Evolutionary conservation across 2,888 invertebrate species (phyloP), one percentile per base, ranked within the genome.

Genomic region (Belgica antarctica): DNA sequence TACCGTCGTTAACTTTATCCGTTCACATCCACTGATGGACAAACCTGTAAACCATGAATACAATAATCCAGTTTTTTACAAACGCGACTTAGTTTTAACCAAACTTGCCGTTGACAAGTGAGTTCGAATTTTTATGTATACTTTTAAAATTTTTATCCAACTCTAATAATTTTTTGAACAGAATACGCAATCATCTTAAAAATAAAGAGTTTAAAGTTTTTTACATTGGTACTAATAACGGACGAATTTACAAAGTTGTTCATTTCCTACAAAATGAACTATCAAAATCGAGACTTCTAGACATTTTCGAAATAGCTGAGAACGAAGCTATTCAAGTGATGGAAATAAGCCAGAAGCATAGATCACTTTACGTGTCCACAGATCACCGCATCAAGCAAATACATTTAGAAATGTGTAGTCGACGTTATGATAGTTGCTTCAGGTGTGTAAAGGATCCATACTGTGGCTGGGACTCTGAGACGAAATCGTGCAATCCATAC

Each of bases 21-120:
- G 94, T 75, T 92, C 94, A 34, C 98, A 98, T 81, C 96, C 98
- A 1, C 83, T 99, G 73, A 96, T 99, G 96, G 96, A 98, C 81
- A 92, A 92, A 57, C 94, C 96, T 2, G 94, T 98, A 63, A 89
- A 91, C 74, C 95, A 95, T 81, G 92, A 94, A 79, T 89, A 92
- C 77, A 93, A 93, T 76, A 92, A 92, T 78, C 96, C 96, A 0
- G 93, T 95, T 65, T 95, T 92, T 82, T 94, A 90, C 83, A 94
- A 94, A 79, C 84, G 95, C 69, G 95, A 96, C 80, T 83, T 94
- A 72, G 89, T 94, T 81, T 92, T 96, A 82, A 94, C 94, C 71
- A 87, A 90, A 76, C 83, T 96, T 72, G 94, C 94, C 34, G 95
- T 96, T 31, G 96, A 96, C 81, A 88, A 88, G 79, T 80, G 77